phyloP scores from a whole-genome alignment of 2,888 invertebrate genomes.

The Oconnorella tubifera region DNA sequence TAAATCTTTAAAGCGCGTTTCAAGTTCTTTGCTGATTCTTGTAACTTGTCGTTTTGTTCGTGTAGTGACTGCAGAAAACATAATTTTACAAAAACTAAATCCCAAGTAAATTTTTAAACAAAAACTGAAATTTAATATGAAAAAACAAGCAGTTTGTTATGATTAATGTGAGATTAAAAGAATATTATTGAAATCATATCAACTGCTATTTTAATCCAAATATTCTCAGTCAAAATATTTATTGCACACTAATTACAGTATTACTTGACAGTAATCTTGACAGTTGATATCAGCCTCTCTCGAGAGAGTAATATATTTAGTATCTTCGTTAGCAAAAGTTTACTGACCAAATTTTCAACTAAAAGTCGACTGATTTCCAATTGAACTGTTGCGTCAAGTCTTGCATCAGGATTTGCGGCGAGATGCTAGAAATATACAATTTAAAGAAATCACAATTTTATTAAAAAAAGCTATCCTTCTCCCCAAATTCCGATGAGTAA shows the following conservation, averaged over 20 bases:
- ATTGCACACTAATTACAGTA: too few species aligned
- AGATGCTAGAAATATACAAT: not conserved
- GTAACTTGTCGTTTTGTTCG: constrained; percentile 70
- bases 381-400: constrained; percentile 78
- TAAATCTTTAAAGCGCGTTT: constrained; percentile 72
- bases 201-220: too few species aligned
- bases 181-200: too few species aligned
- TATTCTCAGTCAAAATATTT: too few species aligned
- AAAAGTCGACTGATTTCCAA: constrained; percentile 80
- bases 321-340: too few species aligned
- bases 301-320: too few species aligned
- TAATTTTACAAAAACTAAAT: not conserved
- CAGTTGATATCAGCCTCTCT: too few species aligned
- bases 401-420: constrained; percentile 56
- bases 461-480: not conserved
- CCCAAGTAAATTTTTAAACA: not conserved
- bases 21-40: constrained; percentile 69
- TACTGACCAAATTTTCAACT: constrained; percentile 73
- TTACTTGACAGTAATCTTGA: too few species aligned
- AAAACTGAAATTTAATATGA: too few species aligned
- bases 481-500: not conserved
- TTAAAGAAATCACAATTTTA: not conserved
- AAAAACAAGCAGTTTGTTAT: too few species aligned
- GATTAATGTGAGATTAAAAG: too few species aligned
- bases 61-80: constrained; percentile 61